These are phyloP conservation scores for Clavelina lepadiformis DNA, from an alignment of 23 tunicate genomes.

Conservation along the genomic window DNA sequence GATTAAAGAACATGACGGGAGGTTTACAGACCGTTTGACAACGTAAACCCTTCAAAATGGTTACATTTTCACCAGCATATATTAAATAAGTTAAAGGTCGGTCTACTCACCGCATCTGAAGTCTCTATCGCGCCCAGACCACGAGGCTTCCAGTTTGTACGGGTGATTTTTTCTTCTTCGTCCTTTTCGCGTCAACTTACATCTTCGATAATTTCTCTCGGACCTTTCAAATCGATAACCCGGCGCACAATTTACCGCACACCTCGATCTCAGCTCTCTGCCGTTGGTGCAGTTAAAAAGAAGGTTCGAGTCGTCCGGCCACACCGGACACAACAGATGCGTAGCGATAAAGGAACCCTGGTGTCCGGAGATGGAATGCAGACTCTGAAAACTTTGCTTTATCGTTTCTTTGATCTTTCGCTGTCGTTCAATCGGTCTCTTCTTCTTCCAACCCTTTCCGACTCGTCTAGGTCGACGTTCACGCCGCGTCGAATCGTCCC, in stretches of 20 bases:
- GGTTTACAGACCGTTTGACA: background rate
- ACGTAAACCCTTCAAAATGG: background rate
- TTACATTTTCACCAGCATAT: background rate
- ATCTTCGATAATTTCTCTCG: slow-evolving; percentile 19
- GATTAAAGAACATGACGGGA: background rate
- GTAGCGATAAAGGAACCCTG: no score
- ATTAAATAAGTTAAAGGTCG: no score
- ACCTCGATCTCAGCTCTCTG: slow-evolving; percentile 21
- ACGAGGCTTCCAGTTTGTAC: background rate
- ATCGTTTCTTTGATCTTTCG: background rate
- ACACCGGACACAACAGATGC: slow-evolving; percentile 30
- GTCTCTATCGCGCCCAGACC: slow-evolving; percentile 41
- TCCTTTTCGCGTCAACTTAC: slow-evolving; percentile 4
- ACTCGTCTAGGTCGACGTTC: no score
- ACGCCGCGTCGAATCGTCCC: no score
- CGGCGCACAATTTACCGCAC: slow-evolving; percentile 36
- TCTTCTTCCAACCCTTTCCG: background rate
- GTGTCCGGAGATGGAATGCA: no score
- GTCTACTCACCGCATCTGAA: slow-evolving; percentile 52
- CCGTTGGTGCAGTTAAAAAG: slow-evolving; percentile 56
- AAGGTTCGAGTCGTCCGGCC: slow-evolving; percentile 43
- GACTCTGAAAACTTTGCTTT: background rate
- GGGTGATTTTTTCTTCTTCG: slow-evolving; percentile 7
- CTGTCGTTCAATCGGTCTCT: background rate
- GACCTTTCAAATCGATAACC: slow-evolving; percentile 21